A percentile compares a stretch with the other conserved stretches of the same genome.
Conservation (phyloP, 2,113 vertebrate species). For the Anguilla japonica region DNA sequence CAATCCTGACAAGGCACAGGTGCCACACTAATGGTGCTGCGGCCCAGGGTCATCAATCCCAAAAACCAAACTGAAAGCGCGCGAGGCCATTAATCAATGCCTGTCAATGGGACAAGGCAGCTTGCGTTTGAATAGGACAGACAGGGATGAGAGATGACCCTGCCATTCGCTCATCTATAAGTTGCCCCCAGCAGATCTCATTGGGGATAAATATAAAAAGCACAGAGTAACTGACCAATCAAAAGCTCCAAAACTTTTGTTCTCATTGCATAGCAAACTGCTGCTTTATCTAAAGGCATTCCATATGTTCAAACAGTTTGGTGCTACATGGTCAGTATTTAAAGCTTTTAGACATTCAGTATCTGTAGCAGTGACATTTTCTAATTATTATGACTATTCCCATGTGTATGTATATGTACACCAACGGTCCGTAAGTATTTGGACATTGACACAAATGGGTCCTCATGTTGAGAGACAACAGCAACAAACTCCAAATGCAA, state of each 20-base stretch:
- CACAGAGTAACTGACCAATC: slow-evolving; percentile 10
- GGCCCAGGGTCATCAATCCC: slow-evolving; percentile 52
- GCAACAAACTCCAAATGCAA: too few species aligned
- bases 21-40: slow-evolving; percentile 41
- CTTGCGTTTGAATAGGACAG: slow-evolving; percentile 39
- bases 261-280: neutral
- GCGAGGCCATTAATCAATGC: slow-evolving; percentile 51
- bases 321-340: neutral
- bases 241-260: neutral
- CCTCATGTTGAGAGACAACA: too few species aligned
- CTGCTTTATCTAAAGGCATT: neutral
- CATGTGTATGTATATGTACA: too few species aligned
- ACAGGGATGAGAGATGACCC: slow-evolving; percentile 20
- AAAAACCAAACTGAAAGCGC: slow-evolving; percentile 37
- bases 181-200: neutral
- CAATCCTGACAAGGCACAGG: slow-evolving; percentile 49
- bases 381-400: neutral
- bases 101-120: slow-evolving; percentile 48
- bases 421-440: too few species aligned
- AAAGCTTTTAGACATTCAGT: neutral
- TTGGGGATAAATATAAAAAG: neutral
- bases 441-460: too few species aligned
- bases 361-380: neutral
- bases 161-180: neutral
- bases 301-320: neutral